Conservation (phyloP, 2,888 invertebrate genomes). For the Agrochola litura region DNA sequence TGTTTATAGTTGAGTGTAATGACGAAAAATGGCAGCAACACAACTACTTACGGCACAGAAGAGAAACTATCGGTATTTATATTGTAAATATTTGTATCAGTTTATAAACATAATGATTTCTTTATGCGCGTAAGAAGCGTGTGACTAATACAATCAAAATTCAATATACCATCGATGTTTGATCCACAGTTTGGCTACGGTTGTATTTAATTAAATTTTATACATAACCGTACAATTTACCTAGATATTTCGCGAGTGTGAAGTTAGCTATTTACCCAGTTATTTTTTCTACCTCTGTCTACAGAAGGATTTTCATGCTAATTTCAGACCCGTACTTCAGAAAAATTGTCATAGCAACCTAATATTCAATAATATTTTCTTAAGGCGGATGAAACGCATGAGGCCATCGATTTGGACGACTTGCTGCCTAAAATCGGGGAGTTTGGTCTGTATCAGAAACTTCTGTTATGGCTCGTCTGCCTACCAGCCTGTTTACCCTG, state of each 20-base stretch:
- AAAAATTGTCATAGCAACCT: constrained; percentile 17
- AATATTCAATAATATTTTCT: constrained; percentile 35
- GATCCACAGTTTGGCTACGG: background rate
- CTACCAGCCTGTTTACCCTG: constrained; percentile 97
- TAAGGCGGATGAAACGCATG: constrained; percentile 60
- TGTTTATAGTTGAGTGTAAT: constrained; percentile 66
- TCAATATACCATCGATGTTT: constrained; percentile 4
- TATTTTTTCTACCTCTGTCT: background rate
- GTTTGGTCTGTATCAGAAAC: constrained; percentile 96
- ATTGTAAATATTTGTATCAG: constrained; percentile 20
- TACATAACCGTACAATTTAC: background rate
- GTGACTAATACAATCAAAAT: constrained; percentile 13
- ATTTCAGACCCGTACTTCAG: constrained; percentile 14
- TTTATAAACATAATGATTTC: constrained; percentile 37
- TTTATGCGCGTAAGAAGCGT: background rate
- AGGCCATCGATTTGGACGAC: constrained; percentile 95
- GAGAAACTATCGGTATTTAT: constrained; percentile 76
- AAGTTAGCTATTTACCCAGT: background rate
- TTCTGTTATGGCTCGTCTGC: constrained; percentile 96
- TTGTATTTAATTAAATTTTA: constrained; percentile 11
- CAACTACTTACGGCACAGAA: constrained; percentile 73
- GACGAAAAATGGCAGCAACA: constrained; percentile 74
- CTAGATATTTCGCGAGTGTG: background rate
- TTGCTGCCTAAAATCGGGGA: constrained; percentile 96
- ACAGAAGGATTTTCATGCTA: constrained; percentile 10